A percentile compares a stretch with the other conserved stretches of the same genome.
phyloP scores from a whole-genome alignment of 2,113 vertebrate genomes.

The Daphoenositta chrysoptera region DNA sequence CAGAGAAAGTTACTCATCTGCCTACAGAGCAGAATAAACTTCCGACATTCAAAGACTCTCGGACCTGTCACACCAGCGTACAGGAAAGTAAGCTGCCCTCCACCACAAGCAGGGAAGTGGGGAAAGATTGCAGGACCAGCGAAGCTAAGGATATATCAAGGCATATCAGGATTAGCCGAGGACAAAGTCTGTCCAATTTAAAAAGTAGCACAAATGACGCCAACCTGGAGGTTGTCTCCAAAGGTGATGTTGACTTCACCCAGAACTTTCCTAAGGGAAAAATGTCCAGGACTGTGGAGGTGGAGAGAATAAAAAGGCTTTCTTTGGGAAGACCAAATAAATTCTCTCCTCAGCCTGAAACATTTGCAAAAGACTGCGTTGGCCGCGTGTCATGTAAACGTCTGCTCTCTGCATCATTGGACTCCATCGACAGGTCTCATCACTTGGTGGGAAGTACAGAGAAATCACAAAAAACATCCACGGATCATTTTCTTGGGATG shows the following conservation, averaged over 20 bases:
- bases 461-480: slow-evolving; percentile 26
- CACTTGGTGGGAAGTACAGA: slow-evolving; percentile 6
- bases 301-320: slow-evolving; percentile 69
- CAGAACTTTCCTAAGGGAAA: slow-evolving; percentile 62
- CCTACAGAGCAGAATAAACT: slow-evolving; percentile 46
- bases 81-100: slow-evolving; percentile 55
- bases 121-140: not conserved
- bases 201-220: slow-evolving; percentile 57
- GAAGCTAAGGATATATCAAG: slow-evolving; percentile 38
- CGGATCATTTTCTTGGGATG: slow-evolving; percentile 31
- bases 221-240: slow-evolving; percentile 37
- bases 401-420: slow-evolving; percentile 24
- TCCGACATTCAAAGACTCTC: slow-evolving; percentile 36
- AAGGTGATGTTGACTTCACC: slow-evolving; percentile 47
- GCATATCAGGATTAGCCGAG: slow-evolving; percentile 31
- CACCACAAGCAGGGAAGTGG: not conserved
- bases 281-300: slow-evolving; percentile 58
- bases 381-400: not conserved
- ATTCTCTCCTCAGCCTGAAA: slow-evolving; percentile 23
- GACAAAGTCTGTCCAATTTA: slow-evolving; percentile 56
- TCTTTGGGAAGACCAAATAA: slow-evolving; percentile 65
- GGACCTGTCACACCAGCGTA: not conserved
- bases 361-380: slow-evolving; percentile 17
- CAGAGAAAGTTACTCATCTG: slow-evolving; percentile 22
- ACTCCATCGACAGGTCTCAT: not conserved